A percentile compares a stretch with the other conserved stretches of the same genome.
Evolutionary conservation across 2,113 vertebrate species (phyloP).

Genomic region (Petaurus breviceps): DNA sequence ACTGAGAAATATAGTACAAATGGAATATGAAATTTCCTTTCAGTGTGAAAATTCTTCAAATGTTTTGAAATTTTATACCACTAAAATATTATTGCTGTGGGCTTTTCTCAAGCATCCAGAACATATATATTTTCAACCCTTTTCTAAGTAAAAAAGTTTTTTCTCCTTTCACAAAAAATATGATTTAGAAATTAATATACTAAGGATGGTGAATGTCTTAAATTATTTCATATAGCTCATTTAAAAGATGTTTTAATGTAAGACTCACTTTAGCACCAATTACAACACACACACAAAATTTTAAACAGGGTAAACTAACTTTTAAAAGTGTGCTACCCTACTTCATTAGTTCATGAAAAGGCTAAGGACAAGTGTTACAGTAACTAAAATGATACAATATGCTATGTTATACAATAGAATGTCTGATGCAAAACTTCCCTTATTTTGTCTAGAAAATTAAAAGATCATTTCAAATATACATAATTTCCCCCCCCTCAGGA

Average conservation of each 20-base stretch:
- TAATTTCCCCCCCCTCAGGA: constrained; percentile 21
- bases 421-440: neutral
- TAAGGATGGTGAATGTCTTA: neutral
- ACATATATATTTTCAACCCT: neutral
- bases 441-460: neutral
- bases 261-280: neutral
- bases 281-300: neutral
- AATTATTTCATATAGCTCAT: neutral
- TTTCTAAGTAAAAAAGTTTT: neutral
- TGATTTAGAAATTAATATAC: constrained; percentile 32
- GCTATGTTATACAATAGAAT: neutral
- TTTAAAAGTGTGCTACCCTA: constrained; percentile 39
- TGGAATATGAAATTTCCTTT: neutral
- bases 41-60: constrained; percentile 8
- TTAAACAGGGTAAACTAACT: constrained; percentile 3
- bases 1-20: constrained; percentile 19
- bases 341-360: constrained; percentile 9
- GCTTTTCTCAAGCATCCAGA: neutral
- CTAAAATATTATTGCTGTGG: neutral
- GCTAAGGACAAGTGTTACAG: neutral
- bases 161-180: neutral
- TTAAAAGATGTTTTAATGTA: neutral
- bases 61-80: neutral
- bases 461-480: neutral
- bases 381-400: neutral